Percentiles rank a stretch among this genome's conserved stretches.
phyloP scores from a whole-genome alignment of 2,113 vertebrate species.

The Anser brachyrhynchus region DNA sequence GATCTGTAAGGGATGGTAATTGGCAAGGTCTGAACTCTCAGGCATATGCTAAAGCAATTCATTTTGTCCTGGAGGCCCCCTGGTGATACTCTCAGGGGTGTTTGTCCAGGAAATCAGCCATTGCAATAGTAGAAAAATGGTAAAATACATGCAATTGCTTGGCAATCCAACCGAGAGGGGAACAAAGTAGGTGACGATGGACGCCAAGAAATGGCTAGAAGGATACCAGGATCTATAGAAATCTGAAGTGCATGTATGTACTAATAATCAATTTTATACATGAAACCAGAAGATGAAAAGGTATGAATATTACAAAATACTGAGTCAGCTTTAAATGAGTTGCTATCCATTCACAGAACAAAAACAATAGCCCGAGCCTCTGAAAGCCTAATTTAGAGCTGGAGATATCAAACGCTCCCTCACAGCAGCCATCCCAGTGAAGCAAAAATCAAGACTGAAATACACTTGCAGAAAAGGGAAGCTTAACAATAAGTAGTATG shows the following conservation, averaged over 20 bases:
- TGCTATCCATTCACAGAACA: not conserved
- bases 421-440: not conserved
- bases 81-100: not conserved
- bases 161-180: not conserved
- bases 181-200: not conserved
- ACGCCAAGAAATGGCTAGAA: not conserved
- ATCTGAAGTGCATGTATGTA: not conserved
- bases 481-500: not conserved
- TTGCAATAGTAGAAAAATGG: not conserved
- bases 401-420: not conserved
- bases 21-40: constrained; percentile 13
- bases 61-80: not conserved
- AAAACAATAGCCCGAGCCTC: not conserved
- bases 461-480: not conserved
- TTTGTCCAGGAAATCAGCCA: not conserved
- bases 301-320: not conserved
- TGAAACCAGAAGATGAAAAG: not conserved
- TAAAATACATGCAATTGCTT: not conserved
- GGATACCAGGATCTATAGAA: not conserved
- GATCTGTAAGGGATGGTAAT: not conserved
- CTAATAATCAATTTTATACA: not conserved
- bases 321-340: not conserved
- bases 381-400: not conserved
- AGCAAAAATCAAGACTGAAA: constrained; percentile 26
- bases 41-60: not conserved